Conservation (phyloP, 2,888 invertebrate species). For the Barypeithes pellucidus region DNA sequence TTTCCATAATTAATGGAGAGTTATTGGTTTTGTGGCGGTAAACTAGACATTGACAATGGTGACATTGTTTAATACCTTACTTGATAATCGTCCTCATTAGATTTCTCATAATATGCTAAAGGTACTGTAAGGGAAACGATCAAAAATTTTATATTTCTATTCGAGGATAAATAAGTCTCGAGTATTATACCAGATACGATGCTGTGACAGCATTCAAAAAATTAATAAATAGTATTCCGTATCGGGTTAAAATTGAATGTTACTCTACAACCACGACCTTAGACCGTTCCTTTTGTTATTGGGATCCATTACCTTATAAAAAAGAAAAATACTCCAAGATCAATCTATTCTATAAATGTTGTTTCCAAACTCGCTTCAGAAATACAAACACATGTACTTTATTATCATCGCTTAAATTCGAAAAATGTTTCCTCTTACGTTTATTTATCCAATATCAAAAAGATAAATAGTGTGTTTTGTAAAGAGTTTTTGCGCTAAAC, state of each 20-base stretch:
- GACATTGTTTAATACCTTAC: background rate
- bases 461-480: constrained; percentile 28
- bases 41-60: background rate
- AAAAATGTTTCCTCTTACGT: constrained; percentile 17
- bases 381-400: constrained; percentile 2
- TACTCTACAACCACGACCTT: too few relatives aligned
- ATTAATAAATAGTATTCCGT: too few relatives aligned
- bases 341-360: background rate
- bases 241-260: too few relatives aligned
- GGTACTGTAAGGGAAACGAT: too few relatives aligned
- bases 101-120: background rate
- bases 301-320: background rate
- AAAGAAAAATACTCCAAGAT: background rate
- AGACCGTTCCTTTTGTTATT: background rate
- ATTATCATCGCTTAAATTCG: constrained; percentile 2
- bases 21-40: constrained; percentile 3
- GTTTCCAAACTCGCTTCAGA: background rate
- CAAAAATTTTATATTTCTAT: too few relatives aligned
- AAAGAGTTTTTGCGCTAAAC: constrained; percentile 15
- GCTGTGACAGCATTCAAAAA: too few relatives aligned
- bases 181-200: too few relatives aligned
- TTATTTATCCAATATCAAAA: constrained; percentile 31
- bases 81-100: background rate
- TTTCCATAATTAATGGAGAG: constrained; percentile 23
- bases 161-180: too few relatives aligned